phyloP scores from a whole-genome alignment of 2,797 vertebrate species.

The Champsocephalus esox region DNA sequence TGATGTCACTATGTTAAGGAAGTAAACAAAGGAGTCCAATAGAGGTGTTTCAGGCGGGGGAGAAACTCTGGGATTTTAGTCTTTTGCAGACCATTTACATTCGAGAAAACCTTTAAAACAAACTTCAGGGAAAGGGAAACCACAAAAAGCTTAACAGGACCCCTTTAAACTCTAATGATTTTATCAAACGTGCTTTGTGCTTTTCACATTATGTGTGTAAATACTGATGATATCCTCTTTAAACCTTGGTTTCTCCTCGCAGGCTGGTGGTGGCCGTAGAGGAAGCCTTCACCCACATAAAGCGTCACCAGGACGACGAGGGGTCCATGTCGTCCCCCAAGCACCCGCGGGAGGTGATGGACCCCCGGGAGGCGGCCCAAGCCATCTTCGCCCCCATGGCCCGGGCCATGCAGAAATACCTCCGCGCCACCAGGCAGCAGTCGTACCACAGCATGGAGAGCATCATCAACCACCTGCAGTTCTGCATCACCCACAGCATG shows the following conservation, averaged over 20 bases:
- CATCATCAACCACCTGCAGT: slow-evolving; percentile 93
- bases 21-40: too few relatives aligned
- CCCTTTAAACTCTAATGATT: neutral
- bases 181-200: neutral
- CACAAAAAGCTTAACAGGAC: too few relatives aligned
- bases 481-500: slow-evolving; percentile 95
- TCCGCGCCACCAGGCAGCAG: slow-evolving; percentile 92
- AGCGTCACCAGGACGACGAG: slow-evolving; percentile 89
- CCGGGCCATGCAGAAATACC: slow-evolving; percentile 94
- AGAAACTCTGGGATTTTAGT: too few relatives aligned
- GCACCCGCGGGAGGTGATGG: slow-evolving; percentile 91
- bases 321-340: slow-evolving; percentile 70
- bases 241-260: neutral
- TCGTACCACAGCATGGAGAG: slow-evolving; percentile 95
- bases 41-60: too few relatives aligned
- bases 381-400: slow-evolving; percentile 95
- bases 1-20: too few relatives aligned
- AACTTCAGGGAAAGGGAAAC: too few relatives aligned
- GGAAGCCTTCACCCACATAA: slow-evolving; percentile 94
- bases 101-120: too few relatives aligned
- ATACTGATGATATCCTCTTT: neutral
- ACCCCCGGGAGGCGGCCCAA: slow-evolving; percentile 92
- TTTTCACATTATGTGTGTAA: neutral
- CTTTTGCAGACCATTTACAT: too few relatives aligned
- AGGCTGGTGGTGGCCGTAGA: slow-evolving; percentile 94